These are phyloP conservation scores for Scrobipalpa atriplicella DNA, from an alignment of 2,888 invertebrate genomes.

Conservation along the genomic window DNA sequence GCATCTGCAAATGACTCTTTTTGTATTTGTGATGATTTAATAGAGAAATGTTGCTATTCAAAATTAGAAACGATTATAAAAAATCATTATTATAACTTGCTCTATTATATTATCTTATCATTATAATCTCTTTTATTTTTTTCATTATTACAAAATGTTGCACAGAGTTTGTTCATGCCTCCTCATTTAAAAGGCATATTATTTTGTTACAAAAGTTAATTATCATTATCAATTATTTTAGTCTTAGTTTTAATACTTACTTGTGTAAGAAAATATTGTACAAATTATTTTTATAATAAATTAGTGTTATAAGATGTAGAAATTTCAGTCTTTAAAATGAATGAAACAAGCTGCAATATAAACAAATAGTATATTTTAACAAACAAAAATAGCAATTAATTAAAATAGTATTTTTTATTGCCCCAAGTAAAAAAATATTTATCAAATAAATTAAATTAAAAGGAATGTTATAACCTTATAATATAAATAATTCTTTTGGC, in stretches of 20 bases:
- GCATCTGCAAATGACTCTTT: neutral
- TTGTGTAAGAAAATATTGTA: slow-evolving; percentile 38
- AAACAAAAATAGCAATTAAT: slow-evolving; percentile 7
- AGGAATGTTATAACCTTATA: neutral
- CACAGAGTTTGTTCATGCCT: neutral
- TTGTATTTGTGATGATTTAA: neutral
- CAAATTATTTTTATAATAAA: slow-evolving; percentile 47
- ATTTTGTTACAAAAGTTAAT: neutral
- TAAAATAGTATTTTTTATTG: neutral
- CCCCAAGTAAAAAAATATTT: neutral
- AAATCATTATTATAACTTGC: neutral
- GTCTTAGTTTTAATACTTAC: slow-evolving; percentile 16
- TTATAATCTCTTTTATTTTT: neutral
- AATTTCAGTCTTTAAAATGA: slow-evolving; percentile 2
- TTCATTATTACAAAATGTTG: neutral
- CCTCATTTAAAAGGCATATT: neutral
- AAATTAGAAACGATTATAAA: neutral
- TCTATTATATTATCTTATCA: neutral
- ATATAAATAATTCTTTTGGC: too few relatives aligned
- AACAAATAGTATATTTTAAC: neutral
- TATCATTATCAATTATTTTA: slow-evolving; percentile 22
- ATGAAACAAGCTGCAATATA: neutral
- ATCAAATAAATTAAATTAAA: neutral
- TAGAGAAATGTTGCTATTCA: neutral
- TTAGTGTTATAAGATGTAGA: slow-evolving; percentile 28